Evolutionary conservation across 2,113 vertebrate genomes (phyloP).

Genomic region (Nettapus auritus): DNA sequence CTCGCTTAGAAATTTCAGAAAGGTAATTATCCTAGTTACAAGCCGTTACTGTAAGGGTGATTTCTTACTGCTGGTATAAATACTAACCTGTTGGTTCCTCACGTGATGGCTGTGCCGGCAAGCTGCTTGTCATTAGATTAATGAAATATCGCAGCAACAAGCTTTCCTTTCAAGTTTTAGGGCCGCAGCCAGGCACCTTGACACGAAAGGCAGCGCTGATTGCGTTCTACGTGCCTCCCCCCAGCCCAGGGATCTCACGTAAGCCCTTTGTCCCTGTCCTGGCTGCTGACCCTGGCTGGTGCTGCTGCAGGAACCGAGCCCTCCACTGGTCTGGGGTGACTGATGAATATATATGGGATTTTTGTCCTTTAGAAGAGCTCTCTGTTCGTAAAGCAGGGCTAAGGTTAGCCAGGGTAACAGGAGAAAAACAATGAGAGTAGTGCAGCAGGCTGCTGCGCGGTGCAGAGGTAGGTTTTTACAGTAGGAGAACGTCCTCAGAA

Average conservation of each 20-base stretch:
- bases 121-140: background rate
- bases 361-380: background rate
- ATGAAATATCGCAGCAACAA: background rate
- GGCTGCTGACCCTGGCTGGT: accelerated
- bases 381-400: background rate
- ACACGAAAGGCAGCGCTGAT: background rate
- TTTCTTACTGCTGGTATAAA: background rate
- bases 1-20: background rate
- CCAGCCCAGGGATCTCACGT: background rate
- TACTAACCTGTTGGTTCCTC: background rate
- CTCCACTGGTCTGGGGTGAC: accelerated
- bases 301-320: background rate
- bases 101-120: background rate
- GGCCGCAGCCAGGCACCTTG: background rate
- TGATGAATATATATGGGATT: background rate
- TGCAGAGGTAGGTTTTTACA: background rate
- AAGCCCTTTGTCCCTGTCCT: background rate
- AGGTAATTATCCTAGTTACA: accelerated
- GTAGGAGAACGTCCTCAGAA: slow-evolving; percentile 24
- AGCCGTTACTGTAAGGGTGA: background rate
- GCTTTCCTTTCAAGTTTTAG: background rate
- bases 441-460: background rate
- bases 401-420: background rate
- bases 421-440: background rate
- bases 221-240: background rate